Evolutionary conservation across 2,797 vertebrate genomes (phyloP), one percentile per base, ranked within the genome.

Genomic region (Xiphorhynchus erythropygius): DNA sequence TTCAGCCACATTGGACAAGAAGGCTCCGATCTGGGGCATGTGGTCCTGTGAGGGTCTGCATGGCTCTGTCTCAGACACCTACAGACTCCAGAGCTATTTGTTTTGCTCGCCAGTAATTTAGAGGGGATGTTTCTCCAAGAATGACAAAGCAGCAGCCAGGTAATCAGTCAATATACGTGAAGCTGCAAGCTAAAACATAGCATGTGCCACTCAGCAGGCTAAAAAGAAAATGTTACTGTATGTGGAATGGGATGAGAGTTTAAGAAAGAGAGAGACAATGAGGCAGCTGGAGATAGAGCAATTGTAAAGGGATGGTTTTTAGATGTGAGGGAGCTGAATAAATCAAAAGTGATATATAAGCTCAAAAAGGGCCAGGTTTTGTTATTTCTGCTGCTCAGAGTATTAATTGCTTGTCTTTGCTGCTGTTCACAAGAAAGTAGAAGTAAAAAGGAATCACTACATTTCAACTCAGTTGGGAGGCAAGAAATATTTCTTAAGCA

Each of bases 91-190:
- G 17, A 82, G 49, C 16, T 62, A 3, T n/a, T 44, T 18, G 11
- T 22, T 73, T 30, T 47, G 9, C 55, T 62, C 27, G 42, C 42
- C n/a, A 1, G 5, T 32, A 13, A 7, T 25, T 39, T 47, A 59
- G 42, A 41, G 23, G 32, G 30, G 65, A 17, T 13, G 46, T 11
- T 76, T 30, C 47, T 83, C 9, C 42, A 27, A 60, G 47, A n/a
- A 18, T 7, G 35, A 30, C 0, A 9, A 17, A 68, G 57, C 64
- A 87, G 62, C 70, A 82, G 46, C 22, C 59, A 77, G 68, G 39
- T 70, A 50, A 55, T 1, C n/a, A 46, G 11, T 7, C 49, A 6
- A 2, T 0, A 13, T 5, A 13, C 0, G 4, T 23, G 52, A 56
- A 37, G 24, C 62, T 87, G 62, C 71, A 73, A n/a, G 49, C 7